phyloP scores from a whole-genome alignment of 1,140 invertebrate genomes.

The Drosophila teissieri region DNA sequence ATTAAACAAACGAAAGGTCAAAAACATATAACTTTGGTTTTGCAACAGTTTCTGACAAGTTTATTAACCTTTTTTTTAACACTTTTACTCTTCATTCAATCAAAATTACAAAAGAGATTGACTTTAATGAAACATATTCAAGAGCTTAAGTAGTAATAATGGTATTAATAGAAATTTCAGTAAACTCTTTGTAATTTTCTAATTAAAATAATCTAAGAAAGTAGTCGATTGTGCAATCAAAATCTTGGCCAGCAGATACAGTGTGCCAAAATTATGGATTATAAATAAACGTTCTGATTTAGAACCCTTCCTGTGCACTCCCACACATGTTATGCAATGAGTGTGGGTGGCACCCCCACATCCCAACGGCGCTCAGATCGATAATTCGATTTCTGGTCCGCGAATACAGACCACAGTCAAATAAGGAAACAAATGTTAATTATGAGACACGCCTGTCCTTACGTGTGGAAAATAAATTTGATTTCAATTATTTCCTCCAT shows the following conservation, averaged over 20 bases:
- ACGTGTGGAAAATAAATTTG: conserved; percentile 37
- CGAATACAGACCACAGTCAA: conserved; percentile 28
- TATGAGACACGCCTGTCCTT: conserved; percentile 30
- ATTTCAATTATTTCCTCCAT: conserved; percentile 30
- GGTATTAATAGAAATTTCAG: no score
- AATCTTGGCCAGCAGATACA: neutral
- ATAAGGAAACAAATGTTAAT: conserved; percentile 51
- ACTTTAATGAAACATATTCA: no score
- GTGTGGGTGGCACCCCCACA: conserved; percentile 8
- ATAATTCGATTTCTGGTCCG: conserved; percentile 43
- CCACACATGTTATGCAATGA: neutral
- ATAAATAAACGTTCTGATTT: conserved; percentile 1
- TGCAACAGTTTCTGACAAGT: conserved; percentile 46
- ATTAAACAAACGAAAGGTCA: conserved; percentile 82
- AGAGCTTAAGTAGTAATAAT: no score
- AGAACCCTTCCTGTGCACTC: neutral
- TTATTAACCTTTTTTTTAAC: conserved; percentile 64
- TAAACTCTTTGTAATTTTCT: no score
- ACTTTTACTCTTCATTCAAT: conserved; percentile 64
- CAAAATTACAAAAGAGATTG: neutral
- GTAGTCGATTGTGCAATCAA: neutral
- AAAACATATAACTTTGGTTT: conserved; percentile 40
- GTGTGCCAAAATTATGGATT: neutral
- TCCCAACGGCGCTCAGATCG: conserved; percentile 5
- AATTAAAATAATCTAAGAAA: neutral